A percentile compares a stretch with the other conserved stretches of the same genome.
phyloP scores from a whole-genome alignment of 1,140 invertebrate species.

The Parapsyche elsis region DNA sequence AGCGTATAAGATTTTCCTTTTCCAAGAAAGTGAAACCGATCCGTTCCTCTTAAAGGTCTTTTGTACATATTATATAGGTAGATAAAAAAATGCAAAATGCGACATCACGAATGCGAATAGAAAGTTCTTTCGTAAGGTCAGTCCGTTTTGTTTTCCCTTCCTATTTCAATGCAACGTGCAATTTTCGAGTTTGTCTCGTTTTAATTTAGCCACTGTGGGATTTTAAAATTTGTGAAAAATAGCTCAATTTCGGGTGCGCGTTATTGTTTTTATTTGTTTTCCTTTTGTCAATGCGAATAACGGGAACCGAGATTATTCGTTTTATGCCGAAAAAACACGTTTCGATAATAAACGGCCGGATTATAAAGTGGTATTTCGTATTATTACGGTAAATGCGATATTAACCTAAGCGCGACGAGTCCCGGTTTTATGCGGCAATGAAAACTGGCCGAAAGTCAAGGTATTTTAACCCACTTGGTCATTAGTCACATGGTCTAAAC shows the following conservation, averaged over 20 bases:
- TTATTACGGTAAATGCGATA: slow-evolving; percentile 8
- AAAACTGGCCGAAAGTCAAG: slow-evolving; percentile 10
- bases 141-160: too few relatives aligned
- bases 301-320: not conserved
- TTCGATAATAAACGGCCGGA: slow-evolving; percentile 8
- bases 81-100: slow-evolving; percentile 5
- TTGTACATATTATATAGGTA: not conserved
- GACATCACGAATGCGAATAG: slow-evolving; percentile 1
- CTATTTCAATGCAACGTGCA: too few relatives aligned
- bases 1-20: not conserved
- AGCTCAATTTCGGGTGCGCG: not conserved
- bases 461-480: not conserved
- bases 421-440: not conserved
- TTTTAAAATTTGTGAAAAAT: not conserved
- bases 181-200: too few relatives aligned
- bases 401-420: not conserved
- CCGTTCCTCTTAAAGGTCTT: not conserved
- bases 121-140: not conserved
- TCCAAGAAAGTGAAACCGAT: not conserved
- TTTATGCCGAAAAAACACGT: not conserved
- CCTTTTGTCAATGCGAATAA: not conserved
- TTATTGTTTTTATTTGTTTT: not conserved
- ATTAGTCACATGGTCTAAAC: not conserved
- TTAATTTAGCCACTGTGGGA: not conserved
- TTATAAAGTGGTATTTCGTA: not conserved